Evolutionary conservation across 2,113 vertebrate genomes (phyloP).

Genomic region (Chamaetylas fuelleborni): DNA sequence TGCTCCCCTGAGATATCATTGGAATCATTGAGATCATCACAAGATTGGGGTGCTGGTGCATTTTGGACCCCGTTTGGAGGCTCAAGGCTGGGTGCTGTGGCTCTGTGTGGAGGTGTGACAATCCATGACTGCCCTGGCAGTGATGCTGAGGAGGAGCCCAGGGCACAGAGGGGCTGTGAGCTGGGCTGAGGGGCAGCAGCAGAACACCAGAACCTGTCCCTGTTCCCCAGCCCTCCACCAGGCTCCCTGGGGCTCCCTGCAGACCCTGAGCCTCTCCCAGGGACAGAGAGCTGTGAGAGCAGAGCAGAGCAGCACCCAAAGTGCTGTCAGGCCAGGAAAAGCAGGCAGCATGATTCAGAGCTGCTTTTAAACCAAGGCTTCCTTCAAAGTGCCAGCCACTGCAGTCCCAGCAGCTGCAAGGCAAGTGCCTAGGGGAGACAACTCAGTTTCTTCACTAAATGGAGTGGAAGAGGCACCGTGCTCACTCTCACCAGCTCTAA

Average conservation of each 20-base stretch:
- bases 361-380: slow-evolving; percentile 19
- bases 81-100: background rate
- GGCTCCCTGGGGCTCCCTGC: no score
- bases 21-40: background rate
- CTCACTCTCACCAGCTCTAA: background rate
- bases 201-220: background rate
- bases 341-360: slow-evolving; percentile 33
- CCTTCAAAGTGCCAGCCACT: slow-evolving; percentile 21
- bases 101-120: background rate
- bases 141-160: no score
- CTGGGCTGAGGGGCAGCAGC: background rate
- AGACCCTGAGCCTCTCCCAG: no score
- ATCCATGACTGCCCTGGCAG: background rate
- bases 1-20: background rate
- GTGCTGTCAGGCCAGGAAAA: background rate
- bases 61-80: background rate
- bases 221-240: background rate
- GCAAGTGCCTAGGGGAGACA: background rate
- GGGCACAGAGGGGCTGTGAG: no score
- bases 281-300: no score
- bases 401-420: slow-evolving; percentile 17
- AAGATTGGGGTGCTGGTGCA: background rate
- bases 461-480: slow-evolving; percentile 39
- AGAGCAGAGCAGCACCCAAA: no score
- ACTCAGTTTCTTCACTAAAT: slow-evolving; percentile 7